These are phyloP conservation scores for Spizella passerina DNA, from an alignment of 2,797 vertebrate genomes.

Conservation along the genomic window DNA sequence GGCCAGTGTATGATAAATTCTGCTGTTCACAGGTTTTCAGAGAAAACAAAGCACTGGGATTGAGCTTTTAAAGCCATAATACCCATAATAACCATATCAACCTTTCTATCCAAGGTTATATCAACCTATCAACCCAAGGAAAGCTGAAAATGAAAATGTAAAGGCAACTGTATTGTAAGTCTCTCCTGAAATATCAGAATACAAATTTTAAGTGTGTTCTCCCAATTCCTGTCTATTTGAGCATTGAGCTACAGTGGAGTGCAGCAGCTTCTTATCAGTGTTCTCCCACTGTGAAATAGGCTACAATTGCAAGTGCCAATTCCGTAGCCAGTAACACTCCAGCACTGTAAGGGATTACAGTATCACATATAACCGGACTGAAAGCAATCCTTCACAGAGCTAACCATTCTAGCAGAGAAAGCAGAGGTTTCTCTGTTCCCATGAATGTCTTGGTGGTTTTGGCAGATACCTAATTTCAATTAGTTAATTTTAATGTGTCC, in stretches of 20 bases:
- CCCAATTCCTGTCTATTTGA: background rate
- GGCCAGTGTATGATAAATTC: background rate
- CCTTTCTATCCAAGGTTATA: too few relatives aligned
- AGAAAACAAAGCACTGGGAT: background rate
- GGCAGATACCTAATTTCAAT: background rate
- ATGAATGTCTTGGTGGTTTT: too few relatives aligned
- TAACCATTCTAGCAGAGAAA: background rate
- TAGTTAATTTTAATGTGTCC: background rate
- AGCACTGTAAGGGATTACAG: background rate
- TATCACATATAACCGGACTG: background rate
- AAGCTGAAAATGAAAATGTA: background rate
- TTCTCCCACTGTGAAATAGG: background rate
- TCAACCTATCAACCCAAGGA: too few relatives aligned
- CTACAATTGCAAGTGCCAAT: background rate
- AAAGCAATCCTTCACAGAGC: background rate
- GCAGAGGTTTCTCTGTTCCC: background rate
- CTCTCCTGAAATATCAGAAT: background rate
- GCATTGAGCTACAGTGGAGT: fast-evolving
- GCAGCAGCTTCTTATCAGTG: fast-evolving
- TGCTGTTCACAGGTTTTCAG: background rate
- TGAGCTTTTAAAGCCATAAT: background rate
- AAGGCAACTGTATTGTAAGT: background rate
- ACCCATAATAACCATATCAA: background rate
- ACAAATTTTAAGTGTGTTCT: background rate
- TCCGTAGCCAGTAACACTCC: background rate